A percentile compares a stretch with the other conserved stretches of the same genome.
phyloP scores from a whole-genome alignment of 2,113 vertebrate genomes.

The Pontoporia blainvillei region DNA sequence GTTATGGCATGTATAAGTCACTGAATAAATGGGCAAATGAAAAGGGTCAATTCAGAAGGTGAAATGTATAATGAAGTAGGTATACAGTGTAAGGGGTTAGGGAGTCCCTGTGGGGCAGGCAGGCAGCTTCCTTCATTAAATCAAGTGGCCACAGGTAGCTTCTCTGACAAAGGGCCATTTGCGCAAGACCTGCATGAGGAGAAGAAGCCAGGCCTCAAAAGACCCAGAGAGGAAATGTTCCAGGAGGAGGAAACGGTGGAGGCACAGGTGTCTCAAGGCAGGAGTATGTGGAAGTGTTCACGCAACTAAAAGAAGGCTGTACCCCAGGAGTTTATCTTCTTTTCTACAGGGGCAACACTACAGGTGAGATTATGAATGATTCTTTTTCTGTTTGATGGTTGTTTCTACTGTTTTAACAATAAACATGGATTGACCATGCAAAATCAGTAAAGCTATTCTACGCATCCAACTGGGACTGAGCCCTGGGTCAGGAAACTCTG shows the following conservation, averaged over 20 bases:
- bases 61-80: background rate
- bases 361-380: background rate
- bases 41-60: background rate
- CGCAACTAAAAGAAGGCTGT: accelerated
- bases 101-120: accelerated
- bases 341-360: accelerated
- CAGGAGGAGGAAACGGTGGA: background rate
- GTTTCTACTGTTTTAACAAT: background rate
- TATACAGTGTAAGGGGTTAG: background rate
- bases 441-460: background rate
- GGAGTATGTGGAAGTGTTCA: background rate
- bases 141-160: background rate
- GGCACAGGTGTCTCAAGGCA: background rate
- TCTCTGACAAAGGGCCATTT: background rate
- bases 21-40: background rate
- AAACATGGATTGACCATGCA: background rate
- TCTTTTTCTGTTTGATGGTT: background rate
- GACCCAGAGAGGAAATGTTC: no score
- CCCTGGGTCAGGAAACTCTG: background rate
- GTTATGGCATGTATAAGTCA: background rate
- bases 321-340: accelerated
- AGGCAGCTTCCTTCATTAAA: background rate
- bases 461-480: accelerated
- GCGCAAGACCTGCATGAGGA: background rate
- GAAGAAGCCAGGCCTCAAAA: background rate